Base-by-base conservation (phyloP, 2,113 vertebrate genomes). In the Synchiropus splendidus region DNA sequence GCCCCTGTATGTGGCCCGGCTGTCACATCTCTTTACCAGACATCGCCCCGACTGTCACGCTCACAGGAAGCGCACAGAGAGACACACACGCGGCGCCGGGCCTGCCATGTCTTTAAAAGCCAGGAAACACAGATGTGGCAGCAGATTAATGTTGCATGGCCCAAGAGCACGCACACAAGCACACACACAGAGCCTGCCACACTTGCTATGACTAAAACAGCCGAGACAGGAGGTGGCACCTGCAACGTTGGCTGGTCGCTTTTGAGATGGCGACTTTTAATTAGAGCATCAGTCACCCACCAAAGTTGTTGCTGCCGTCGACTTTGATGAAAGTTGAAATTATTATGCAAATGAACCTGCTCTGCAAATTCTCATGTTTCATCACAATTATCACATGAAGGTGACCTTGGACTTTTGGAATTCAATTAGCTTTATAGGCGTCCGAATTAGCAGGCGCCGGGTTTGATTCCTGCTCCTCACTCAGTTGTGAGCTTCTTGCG, bases 141-240 rank as follows among this genome's bases (percentile, higher is more conserved):
- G 74, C 61, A 73, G 77, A 81, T 84, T 79, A 81, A 85, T 78
- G 70, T 78, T 80, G 74, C 73, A 81, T 78, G 71, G 71, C 63
- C 72, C 51, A 53, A 36, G 50, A 73, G 47, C 58, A 53, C 39
- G 21, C 70, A 63, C 2, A 36, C 33, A 63, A 39, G 16, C 45
- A 18, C 36, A 48, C 47, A 42, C 45, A 15, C 57, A 45, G 13
- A 33, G 13, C 17, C 18, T 11, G 13, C 17, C 48, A 45, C 51
- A 39, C 21, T 36, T 55, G 9, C 44, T 48, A 13, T 40, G 1
- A 6, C 31, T 42, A 13, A 58, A 51, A 52, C 27, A 47, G 63
- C 55, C 9, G 30, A 33, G 43, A 52, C 30, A 30, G 16, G 21
- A 44, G 30, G 11, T 14, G 40, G 42, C 45, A 53, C 54, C 61